phyloP scores from a whole-genome alignment of 2,888 invertebrate species.

The Onthophagus sagittarius region DNA sequence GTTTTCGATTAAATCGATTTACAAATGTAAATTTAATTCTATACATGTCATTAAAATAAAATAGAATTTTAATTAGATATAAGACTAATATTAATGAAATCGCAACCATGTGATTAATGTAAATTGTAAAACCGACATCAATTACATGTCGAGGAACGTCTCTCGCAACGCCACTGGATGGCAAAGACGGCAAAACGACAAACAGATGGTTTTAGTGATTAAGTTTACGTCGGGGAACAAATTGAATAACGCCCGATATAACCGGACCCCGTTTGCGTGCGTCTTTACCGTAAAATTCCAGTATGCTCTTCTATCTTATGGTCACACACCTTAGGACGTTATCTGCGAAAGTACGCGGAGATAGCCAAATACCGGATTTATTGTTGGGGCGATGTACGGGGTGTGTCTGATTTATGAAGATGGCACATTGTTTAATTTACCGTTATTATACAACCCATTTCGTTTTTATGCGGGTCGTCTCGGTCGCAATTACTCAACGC shows the following conservation, averaged over 20 bases:
- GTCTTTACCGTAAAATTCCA: neutral
- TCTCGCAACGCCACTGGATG: neutral
- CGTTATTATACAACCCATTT: neutral
- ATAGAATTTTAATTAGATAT: neutral
- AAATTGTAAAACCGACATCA: neutral
- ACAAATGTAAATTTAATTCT: neutral
- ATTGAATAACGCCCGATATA: constrained; percentile 4
- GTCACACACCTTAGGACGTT: neutral
- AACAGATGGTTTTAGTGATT: constrained; percentile 12
- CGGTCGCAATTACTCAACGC: neutral
- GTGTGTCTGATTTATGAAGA: neutral
- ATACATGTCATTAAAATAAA: neutral
- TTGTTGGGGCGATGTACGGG: neutral
- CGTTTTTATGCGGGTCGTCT: neutral
- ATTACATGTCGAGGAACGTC: neutral
- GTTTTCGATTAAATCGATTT: too few relatives aligned
- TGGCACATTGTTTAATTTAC: neutral
- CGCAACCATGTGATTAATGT: neutral
- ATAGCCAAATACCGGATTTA: neutral
- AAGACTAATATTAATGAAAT: neutral
- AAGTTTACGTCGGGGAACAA: constrained; percentile 8
- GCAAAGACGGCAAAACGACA: constrained; percentile 1
- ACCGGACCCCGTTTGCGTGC: neutral
- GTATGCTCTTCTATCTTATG: neutral
- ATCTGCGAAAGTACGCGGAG: neutral